Percentiles rank a stretch among this genome's conserved stretches.
These are phyloP conservation scores for Cheirogaleus major DNA, from an alignment of 2,797 vertebrate species.

Conservation along the genomic window DNA sequence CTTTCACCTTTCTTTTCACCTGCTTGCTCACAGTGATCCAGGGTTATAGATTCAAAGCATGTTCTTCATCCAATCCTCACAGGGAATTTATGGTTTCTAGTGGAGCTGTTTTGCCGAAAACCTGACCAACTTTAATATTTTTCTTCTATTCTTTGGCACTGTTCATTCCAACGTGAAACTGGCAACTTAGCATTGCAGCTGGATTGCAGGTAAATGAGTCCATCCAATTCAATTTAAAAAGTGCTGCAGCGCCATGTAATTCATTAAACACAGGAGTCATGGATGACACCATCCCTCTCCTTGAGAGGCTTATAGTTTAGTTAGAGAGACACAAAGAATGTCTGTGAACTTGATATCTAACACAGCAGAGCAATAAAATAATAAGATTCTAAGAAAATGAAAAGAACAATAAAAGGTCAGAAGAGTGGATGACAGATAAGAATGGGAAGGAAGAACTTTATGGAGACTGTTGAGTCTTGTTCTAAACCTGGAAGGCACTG, in stretches of 20 bases:
- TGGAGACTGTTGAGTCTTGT: not conserved
- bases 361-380: not conserved
- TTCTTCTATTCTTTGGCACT: slow-evolving; percentile 35
- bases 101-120: slow-evolving; percentile 27
- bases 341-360: not conserved
- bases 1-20: slow-evolving; percentile 23
- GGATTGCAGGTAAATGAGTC: slow-evolving; percentile 41
- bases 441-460: not conserved
- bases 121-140: slow-evolving; percentile 60
- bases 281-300: not conserved
- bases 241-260: not conserved
- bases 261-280: not conserved
- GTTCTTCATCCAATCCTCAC: not conserved
- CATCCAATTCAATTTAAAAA: slow-evolving; percentile 42
- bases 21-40: not conserved
- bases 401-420: not conserved
- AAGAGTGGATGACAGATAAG: not conserved
- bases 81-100: slow-evolving; percentile 38
- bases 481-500: not conserved
- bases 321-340: slow-evolving; percentile 6
- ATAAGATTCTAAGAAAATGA: not conserved
- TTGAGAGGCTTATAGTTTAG: slow-evolving; percentile 29
- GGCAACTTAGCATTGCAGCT: not conserved
- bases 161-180: slow-evolving; percentile 32
- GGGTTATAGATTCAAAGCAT: slow-evolving; percentile 53